A percentile compares a stretch with the other conserved stretches of the same genome.
Conservation (phyloP, 2,797 vertebrate species). For the Arrhamphus sclerolepis region DNA sequence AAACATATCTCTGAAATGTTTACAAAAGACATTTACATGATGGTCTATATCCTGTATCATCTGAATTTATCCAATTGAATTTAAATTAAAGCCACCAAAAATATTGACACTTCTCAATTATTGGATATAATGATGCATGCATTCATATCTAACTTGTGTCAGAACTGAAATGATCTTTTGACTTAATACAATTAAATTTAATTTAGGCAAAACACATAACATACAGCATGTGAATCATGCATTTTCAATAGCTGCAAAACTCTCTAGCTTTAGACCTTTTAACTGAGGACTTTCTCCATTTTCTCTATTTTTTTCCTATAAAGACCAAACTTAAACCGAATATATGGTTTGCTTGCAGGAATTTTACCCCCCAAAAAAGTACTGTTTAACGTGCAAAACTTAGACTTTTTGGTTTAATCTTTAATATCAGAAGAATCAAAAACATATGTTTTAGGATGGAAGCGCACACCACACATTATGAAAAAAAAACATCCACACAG, state of each 20-base stretch:
- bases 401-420: background rate
- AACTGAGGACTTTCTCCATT: background rate
- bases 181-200: too few species aligned
- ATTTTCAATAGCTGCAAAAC: too few species aligned
- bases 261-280: too few species aligned
- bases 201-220: too few species aligned
- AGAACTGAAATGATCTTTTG: too few species aligned
- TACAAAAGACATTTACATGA: background rate
- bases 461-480: background rate
- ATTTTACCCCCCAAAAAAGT: background rate
- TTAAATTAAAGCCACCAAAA: background rate
- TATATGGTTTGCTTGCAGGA: background rate
- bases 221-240: too few species aligned
- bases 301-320: background rate
- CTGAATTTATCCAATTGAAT: background rate
- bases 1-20: too few species aligned
- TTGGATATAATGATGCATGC: too few species aligned
- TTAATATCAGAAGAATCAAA: background rate
- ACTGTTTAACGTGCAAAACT: background rate
- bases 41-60: background rate
- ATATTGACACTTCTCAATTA: too few species aligned
- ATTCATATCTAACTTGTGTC: too few species aligned
- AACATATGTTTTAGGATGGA: background rate
- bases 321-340: background rate
- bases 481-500: conserved; percentile 4